Percentiles rank a stretch among this genome's conserved stretches.
phyloP scores from a whole-genome alignment of 2,113 vertebrate genomes.

The Antechinus flavipes region DNA sequence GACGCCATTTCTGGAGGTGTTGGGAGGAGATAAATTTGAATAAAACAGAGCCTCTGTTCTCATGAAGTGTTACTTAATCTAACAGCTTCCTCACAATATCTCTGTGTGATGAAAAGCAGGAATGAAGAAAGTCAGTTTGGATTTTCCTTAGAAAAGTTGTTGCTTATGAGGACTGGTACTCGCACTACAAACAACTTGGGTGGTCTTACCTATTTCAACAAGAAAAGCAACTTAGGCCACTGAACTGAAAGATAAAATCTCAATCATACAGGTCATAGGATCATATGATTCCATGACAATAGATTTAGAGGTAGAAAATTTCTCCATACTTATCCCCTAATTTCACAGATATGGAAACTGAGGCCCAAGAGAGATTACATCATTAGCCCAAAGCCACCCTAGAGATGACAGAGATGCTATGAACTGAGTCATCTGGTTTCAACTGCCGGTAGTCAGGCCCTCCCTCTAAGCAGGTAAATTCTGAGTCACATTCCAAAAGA shows the following conservation, averaged over 20 bases:
- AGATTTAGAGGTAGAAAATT: neutral
- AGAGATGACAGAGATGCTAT: neutral
- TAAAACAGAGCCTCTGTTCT: neutral
- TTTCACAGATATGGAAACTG: neutral
- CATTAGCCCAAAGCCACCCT: neutral
- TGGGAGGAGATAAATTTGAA: neutral
- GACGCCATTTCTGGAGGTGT: neutral
- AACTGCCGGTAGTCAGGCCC: neutral
- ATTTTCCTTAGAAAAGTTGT: neutral
- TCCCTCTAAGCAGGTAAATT: conserved; percentile 25
- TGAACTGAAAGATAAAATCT: neutral
- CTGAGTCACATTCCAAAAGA: conserved; percentile 42
- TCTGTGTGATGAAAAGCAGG: neutral
- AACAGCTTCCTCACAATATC: neutral
- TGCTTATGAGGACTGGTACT: neutral
- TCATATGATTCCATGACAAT: neutral
- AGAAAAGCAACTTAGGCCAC: neutral
- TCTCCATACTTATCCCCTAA: neutral
- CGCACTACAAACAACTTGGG: neutral
- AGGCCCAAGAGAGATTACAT: neutral
- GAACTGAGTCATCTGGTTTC: neutral
- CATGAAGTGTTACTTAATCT: neutral
- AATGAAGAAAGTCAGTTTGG: neutral
- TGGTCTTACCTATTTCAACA: neutral
- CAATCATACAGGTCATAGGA: neutral